A percentile compares a stretch with the other conserved stretches of the same genome.
Conservation (phyloP, 2,797 vertebrate genomes). For the Uromys caudimaculatus region DNA sequence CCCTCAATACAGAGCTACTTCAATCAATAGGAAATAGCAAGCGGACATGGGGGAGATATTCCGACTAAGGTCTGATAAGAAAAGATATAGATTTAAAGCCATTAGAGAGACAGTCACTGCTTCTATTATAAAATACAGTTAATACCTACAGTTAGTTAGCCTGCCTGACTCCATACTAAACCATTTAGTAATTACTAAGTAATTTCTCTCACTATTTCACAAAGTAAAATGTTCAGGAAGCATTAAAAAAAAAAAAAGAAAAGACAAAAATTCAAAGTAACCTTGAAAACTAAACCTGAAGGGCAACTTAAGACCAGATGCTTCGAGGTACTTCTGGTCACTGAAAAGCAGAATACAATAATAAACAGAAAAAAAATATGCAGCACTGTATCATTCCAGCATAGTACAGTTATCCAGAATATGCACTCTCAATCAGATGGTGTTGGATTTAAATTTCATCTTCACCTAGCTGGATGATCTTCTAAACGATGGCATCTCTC, state of each 20-base stretch:
- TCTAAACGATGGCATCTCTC: not conserved
- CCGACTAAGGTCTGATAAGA: constrained; percentile 15
- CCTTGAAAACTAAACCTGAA: constrained; percentile 53
- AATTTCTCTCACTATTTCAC: constrained; percentile 4
- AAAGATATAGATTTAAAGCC: not conserved
- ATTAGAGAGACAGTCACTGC: constrained; percentile 16
- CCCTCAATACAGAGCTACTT: constrained; percentile 20
- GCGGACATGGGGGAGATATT: not conserved
- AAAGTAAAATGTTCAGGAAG: constrained; percentile 38
- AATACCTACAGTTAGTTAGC: not conserved
- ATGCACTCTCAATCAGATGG: not conserved
- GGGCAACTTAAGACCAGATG: not conserved
- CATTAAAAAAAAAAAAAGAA: not conserved
- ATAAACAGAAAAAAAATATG: not conserved
- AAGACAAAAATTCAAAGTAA: constrained; percentile 39
- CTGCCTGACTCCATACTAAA: not conserved
- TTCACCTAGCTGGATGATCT: not conserved
- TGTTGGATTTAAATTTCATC: not conserved
- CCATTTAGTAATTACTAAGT: not conserved
- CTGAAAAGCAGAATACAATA: not conserved
- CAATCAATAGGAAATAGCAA: constrained; percentile 49
- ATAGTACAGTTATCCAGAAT: not conserved
- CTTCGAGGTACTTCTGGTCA: not conserved
- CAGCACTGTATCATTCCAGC: not conserved
- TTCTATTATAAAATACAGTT: constrained; percentile 2